Percentiles rank a stretch among this genome's conserved stretches.
Conservation (phyloP, 23 tunicate species). For the Clavelina lepadiformis region DNA sequence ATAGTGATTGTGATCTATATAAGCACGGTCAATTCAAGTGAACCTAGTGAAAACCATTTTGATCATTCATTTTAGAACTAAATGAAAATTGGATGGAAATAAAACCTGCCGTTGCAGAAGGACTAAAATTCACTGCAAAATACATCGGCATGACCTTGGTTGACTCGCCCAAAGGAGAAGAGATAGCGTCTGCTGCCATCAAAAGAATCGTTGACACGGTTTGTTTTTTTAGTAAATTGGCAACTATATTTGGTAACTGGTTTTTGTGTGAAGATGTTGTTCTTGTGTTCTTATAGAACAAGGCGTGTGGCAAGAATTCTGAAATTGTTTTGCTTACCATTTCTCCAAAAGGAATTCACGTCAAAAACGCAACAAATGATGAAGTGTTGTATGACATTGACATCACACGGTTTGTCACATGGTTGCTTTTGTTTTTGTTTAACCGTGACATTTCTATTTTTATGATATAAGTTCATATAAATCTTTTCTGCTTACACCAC, state of each 20-base stretch:
- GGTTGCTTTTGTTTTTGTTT: background rate
- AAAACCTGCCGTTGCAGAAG: conserved; percentile 38
- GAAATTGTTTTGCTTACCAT: conserved; percentile 17
- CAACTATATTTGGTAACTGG: background rate
- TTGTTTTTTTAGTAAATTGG: background rate
- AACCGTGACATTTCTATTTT: background rate
- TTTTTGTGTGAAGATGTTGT: background rate
- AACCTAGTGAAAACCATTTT: no score
- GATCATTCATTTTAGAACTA: conserved; percentile 26
- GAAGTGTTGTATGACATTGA: conserved; percentile 30
- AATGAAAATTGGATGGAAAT: conserved; percentile 54
- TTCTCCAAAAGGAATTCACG: conserved; percentile 40
- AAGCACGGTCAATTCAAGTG: no score
- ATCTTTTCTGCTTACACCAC: no score
- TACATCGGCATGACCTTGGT: conserved; percentile 55
- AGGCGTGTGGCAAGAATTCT: conserved; percentile 7
- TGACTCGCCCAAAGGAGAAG: conserved; percentile 48
- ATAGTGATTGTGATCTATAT: no score
- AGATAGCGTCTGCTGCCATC: conserved; percentile 42
- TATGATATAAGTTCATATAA: no score
- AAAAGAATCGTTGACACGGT: conserved; percentile 47
- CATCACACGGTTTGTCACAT: conserved; percentile 5
- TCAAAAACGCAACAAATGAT: conserved; percentile 3
- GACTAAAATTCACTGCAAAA: conserved; percentile 42
- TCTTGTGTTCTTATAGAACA: conserved; percentile 3